These are phyloP conservation scores for Cotesia congregata DNA, from an alignment of 2,888 invertebrate species.

Conservation along the genomic window DNA sequence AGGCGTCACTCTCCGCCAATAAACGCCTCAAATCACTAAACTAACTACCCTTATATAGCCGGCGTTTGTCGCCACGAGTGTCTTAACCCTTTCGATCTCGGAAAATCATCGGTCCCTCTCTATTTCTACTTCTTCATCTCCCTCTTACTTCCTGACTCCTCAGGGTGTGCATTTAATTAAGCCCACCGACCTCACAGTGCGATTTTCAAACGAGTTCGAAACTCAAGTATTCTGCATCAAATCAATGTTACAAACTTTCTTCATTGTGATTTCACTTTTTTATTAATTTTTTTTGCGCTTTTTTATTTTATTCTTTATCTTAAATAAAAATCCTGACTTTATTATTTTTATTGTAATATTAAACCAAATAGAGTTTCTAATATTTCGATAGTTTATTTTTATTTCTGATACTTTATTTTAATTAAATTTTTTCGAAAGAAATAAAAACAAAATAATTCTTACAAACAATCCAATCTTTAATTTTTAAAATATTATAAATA, in stretches of 20 bases:
- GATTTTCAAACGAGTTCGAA: constrained; percentile 54
- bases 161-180: constrained; percentile 60
- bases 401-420: too few species aligned
- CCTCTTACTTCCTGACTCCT: neutral
- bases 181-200: constrained; percentile 56
- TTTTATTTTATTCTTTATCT: neutral
- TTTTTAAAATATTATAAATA: too few species aligned
- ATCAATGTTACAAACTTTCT: constrained; percentile 33
- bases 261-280: constrained; percentile 24
- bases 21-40: constrained; percentile 67
- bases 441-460: too few species aligned
- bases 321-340: neutral
- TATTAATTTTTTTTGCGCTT: neutral
- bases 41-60: constrained; percentile 56
- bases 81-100: constrained; percentile 28
- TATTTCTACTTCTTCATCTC: neutral
- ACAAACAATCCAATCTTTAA: too few species aligned
- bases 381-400: constrained; percentile 40
- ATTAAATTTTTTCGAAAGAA: too few species aligned
- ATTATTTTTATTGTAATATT: neutral
- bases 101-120: neutral
- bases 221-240: constrained; percentile 24
- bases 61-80: constrained; percentile 1
- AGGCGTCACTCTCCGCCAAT: constrained; percentile 65
- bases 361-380: neutral